Evolutionary conservation across 2,113 vertebrate genomes (phyloP), one percentile per base, ranked within the genome.

Genomic region (Polyodon spathula): DNA sequence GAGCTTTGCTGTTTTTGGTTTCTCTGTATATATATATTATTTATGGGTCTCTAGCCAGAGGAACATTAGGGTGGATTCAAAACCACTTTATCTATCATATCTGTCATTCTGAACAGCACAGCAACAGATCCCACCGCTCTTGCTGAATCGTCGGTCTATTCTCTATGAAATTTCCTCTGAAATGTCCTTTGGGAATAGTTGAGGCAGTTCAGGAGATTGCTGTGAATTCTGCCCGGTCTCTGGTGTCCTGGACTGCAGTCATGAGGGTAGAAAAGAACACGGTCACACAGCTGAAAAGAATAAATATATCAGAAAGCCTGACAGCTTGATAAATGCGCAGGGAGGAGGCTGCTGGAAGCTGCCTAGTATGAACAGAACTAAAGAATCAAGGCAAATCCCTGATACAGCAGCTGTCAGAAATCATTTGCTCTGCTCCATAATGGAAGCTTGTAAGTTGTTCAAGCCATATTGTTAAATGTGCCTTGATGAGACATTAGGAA

Each of bases 141-240:
- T 69, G 70, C 70, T 73, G 77, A 76, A 76, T 81, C 79, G 79
- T 72, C 78, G 73, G 64, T 72, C 79, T 78, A 79, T 75, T 73
- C 66, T 65, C 70, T 74, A 77, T 82, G 76, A 79, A 83, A 82
- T 81, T 78, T 72, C 69, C 73, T 78, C 69, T 69, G 78, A 81
- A 79, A 73, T 41, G 62, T 75, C 70, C 61, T 66, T 67, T n/a
- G 2, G 66, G 66, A 66, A 66, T 71, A 71, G 66, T 68, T 75
- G 71, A 69, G 71, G 67, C 66, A 68, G 70, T 27, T 69, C 63
- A 67, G 61, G 66, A 72, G 74, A 77, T 70, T 3, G 71, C 70
- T n/a, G 69, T 69, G 70, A 72, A 66, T 62, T 65, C n/a, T 0
- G 48, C 46, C 38, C 1, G 46, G 68, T 56, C 62, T 3, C 12